Evolutionary conservation across 1,140 invertebrate species (phyloP).

Genomic region (Drosophila tsacasi): DNA sequence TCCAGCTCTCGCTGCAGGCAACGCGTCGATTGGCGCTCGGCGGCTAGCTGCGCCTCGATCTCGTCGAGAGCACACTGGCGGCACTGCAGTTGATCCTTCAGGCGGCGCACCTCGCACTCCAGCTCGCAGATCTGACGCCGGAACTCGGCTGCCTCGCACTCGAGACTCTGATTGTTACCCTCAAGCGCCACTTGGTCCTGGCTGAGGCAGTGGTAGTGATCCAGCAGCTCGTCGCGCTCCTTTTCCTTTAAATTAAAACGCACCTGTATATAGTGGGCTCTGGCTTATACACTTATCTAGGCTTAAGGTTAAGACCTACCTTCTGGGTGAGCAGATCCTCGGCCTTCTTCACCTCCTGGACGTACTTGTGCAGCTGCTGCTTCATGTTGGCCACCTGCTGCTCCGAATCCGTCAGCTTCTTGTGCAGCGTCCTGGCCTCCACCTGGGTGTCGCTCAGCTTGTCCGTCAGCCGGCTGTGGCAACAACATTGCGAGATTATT

Average conservation of each 20-base stretch:
- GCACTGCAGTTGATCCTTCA: constrained; percentile 63
- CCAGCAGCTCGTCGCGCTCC: constrained; percentile 88
- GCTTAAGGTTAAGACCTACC: constrained; percentile 57
- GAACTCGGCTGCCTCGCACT: constrained; percentile 87
- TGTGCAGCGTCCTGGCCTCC: constrained; percentile 86
- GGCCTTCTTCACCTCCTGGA: constrained; percentile 88
- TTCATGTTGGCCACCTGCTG: constrained; percentile 88
- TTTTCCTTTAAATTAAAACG: constrained; percentile 86
- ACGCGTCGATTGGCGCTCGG: constrained; percentile 35
- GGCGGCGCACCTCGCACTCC: constrained; percentile 59
- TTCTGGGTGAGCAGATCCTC: constrained; percentile 88
- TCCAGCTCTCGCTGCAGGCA: constrained; percentile 66
- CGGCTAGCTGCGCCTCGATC: constrained; percentile 57
- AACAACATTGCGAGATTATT: constrained; percentile 2
- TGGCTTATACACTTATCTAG: constrained; percentile 38
- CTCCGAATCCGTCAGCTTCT: constrained; percentile 86
- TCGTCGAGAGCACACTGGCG: constrained; percentile 58
- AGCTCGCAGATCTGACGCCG: constrained; percentile 79
- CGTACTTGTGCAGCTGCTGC: constrained; percentile 88
- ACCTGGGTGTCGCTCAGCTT: constrained; percentile 75
- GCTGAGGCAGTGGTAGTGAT: constrained; percentile 88
- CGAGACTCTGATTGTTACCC: constrained; percentile 89
- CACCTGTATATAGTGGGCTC: constrained; percentile 54
- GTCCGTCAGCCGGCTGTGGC: constrained; percentile 64
- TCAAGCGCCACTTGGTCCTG: constrained; percentile 88